Evolutionary conservation across 2,888 invertebrate genomes (phyloP).

Genomic region (Camponotus fellah): DNA sequence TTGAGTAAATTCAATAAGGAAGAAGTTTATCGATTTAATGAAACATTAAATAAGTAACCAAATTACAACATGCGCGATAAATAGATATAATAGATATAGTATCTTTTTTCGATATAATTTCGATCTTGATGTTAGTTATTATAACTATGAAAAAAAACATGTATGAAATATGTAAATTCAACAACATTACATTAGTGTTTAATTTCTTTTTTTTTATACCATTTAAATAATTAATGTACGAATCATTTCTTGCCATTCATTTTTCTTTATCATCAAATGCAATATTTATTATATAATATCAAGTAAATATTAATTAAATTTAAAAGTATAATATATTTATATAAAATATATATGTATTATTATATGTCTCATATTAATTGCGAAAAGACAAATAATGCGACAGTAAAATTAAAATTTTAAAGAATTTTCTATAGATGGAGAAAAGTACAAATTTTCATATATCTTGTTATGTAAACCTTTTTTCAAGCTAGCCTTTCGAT

Average conservation of each 20-base stretch:
- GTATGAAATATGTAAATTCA: neutral
- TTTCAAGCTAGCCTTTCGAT: too few species aligned
- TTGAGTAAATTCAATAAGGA: too few species aligned
- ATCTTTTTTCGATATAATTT: too few species aligned
- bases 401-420: neutral
- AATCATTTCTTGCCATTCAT: neutral
- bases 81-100: too few species aligned
- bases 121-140: too few species aligned
- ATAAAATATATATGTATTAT: neutral
- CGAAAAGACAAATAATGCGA: neutral
- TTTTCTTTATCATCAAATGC: neutral
- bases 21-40: too few species aligned
- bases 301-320: slow-evolving; percentile 14
- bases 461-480: too few species aligned
- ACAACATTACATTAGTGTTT: neutral
- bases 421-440: neutral
- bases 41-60: too few species aligned
- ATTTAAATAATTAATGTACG: neutral
- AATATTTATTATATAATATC: neutral
- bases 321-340: neutral
- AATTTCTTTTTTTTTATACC: neutral
- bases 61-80: too few species aligned
- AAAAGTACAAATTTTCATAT: too few species aligned
- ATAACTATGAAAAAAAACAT: neutral
- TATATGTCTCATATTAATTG: neutral